phyloP scores from a whole-genome alignment of 2,113 vertebrate species.

The Misgurnus anguillicaudatus region DNA sequence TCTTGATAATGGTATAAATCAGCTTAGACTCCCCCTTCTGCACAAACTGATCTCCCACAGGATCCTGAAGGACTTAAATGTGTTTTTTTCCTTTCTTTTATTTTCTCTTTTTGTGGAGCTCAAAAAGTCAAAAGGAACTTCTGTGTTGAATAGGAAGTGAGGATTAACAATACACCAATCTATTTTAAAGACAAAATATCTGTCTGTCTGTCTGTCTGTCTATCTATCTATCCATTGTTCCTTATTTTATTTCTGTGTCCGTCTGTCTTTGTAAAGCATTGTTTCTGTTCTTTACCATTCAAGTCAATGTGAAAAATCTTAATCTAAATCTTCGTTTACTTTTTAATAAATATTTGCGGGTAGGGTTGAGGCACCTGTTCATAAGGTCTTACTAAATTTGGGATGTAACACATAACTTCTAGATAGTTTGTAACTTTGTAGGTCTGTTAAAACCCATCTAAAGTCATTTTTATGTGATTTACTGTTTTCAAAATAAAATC shows the following conservation, averaged over 20 bases:
- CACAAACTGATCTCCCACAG: conserved; percentile 36
- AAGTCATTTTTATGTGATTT: too few relatives aligned
- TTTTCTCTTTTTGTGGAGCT: conserved; percentile 12
- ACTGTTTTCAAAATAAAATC: too few relatives aligned
- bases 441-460: too few relatives aligned
- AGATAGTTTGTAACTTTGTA: too few relatives aligned
- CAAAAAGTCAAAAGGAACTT: conserved; percentile 37
- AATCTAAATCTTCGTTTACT: too few relatives aligned
- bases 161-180: conserved; percentile 33
- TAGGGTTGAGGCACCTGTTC: too few relatives aligned
- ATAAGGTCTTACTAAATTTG: too few relatives aligned
- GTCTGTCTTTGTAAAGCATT: neutral
- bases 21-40: conserved; percentile 36
- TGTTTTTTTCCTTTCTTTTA: neutral
- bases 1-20: conserved; percentile 51
- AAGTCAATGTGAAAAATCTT: too few relatives aligned
- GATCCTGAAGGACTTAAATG: conserved; percentile 30
- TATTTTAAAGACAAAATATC: conserved; percentile 36
- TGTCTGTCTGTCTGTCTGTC: conserved; percentile 35
- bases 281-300: too few relatives aligned
- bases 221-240: neutral
- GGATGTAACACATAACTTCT: too few relatives aligned
- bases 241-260: neutral
- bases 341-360: too few relatives aligned
- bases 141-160: conserved; percentile 24